A percentile compares a stretch with the other conserved stretches of the same genome.
These are phyloP conservation scores for Cheilosia impressa DNA, from an alignment of 2,888 invertebrate genomes.

Conservation along the genomic window DNA sequence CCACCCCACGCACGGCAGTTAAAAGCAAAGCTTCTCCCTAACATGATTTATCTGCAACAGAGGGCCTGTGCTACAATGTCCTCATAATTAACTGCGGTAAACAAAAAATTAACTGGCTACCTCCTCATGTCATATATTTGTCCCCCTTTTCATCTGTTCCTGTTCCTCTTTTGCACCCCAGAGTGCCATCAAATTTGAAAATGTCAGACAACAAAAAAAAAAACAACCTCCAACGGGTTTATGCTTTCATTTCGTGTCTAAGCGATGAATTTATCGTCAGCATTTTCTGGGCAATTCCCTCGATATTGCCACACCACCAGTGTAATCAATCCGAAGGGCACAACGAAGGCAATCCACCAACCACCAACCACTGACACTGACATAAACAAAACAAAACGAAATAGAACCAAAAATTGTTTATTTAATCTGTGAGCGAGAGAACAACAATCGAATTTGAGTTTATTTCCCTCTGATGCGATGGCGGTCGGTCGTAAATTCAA, in stretches of 20 bases:
- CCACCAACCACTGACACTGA: too few relatives aligned
- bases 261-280: constrained; percentile 19
- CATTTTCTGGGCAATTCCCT: constrained; percentile 12
- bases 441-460: constrained; percentile 27
- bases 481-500: constrained; percentile 5
- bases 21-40: background rate
- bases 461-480: constrained; percentile 11
- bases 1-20: background rate
- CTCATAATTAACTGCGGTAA: constrained; percentile 8
- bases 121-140: background rate
- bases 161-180: background rate
- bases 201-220: background rate
- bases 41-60: background rate
- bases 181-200: background rate
- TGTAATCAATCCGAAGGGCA: constrained; percentile 27
- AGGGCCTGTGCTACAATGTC: background rate
- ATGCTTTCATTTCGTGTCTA: constrained; percentile 1
- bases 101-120: background rate
- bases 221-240: background rate
- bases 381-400: background rate
- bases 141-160: background rate
- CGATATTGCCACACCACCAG: constrained; percentile 4
- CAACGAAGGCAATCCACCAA: background rate
- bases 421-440: constrained; percentile 13
- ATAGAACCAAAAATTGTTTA: constrained; percentile 18